phyloP scores from a whole-genome alignment of 2,113 vertebrate genomes.

The Oryzias melastigma region DNA sequence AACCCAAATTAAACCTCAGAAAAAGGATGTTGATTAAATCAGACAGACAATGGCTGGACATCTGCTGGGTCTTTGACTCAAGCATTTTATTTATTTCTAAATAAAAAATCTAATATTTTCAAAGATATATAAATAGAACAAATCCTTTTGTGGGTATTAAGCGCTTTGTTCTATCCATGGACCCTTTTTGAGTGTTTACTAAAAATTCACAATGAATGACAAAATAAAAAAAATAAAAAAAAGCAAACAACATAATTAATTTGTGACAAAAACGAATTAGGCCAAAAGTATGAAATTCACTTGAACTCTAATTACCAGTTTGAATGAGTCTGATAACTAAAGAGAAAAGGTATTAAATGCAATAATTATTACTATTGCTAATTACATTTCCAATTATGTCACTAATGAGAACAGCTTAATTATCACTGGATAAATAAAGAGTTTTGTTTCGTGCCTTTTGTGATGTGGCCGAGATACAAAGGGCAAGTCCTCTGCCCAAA shows the following conservation, averaged over 20 bases:
- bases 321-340: slow-evolving; percentile 74
- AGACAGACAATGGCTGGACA: too few relatives aligned
- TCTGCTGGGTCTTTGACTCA: too few relatives aligned
- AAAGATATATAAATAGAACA: too few relatives aligned
- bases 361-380: slow-evolving; percentile 80
- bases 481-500: slow-evolving; percentile 38
- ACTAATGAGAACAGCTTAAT: slow-evolving; percentile 79
- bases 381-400: slow-evolving; percentile 82
- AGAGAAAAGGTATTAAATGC: slow-evolving; percentile 78
- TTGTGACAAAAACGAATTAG: slow-evolving; percentile 58
- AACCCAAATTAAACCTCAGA: too few relatives aligned
- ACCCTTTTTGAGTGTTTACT: slow-evolving; percentile 32
- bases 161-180: not conserved
- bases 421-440: slow-evolving; percentile 71
- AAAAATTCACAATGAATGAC: slow-evolving; percentile 21
- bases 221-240: slow-evolving; percentile 22
- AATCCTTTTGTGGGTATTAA: too few relatives aligned
- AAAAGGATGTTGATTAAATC: too few relatives aligned
- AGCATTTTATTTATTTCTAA: too few relatives aligned
- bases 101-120: too few relatives aligned
- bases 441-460: slow-evolving; percentile 45
- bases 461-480: slow-evolving; percentile 42
- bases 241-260: slow-evolving; percentile 44
- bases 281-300: slow-evolving; percentile 67
- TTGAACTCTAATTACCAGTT: slow-evolving; percentile 70